Evolutionary conservation across 2,797 vertebrate species (phyloP).

Genomic region (Taeniopygia guttata): DNA sequence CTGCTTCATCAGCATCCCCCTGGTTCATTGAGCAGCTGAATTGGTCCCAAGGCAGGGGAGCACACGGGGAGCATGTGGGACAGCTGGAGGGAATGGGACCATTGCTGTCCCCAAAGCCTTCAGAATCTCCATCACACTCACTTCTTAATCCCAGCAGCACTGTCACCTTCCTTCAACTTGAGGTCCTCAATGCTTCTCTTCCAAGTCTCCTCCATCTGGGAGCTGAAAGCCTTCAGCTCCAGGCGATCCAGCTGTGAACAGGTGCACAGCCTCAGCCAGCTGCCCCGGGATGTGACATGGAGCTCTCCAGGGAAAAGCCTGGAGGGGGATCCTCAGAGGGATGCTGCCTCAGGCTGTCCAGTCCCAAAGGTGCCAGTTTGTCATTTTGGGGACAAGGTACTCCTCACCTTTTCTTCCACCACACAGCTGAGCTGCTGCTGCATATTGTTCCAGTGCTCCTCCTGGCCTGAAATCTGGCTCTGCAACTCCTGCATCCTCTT

Average conservation of each 20-base stretch:
- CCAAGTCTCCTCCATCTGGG: rapidly evolving
- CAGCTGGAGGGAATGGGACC: neutral
- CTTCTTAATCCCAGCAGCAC: neutral
- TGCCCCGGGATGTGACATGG: neutral
- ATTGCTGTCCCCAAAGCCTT: neutral
- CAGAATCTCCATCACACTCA: neutral
- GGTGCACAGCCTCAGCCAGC: neutral
- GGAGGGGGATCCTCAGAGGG: neutral
- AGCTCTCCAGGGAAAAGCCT: neutral
- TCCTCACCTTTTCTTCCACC: neutral
- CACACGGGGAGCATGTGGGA: neutral
- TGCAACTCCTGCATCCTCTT: neutral
- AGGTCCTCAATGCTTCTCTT: rapidly evolving
- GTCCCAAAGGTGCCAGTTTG: too few species aligned
- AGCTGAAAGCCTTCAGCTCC: neutral
- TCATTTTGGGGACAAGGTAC: rapidly evolving
- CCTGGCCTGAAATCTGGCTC: neutral
- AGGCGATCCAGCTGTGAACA: neutral
- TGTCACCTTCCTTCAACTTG: too few species aligned
- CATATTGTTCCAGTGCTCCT: neutral
- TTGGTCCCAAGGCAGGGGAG: neutral
- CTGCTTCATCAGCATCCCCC: neutral
- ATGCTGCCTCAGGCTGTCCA: neutral
- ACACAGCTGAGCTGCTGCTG: neutral
- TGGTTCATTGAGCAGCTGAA: too few species aligned